A percentile compares a stretch with the other conserved stretches of the same genome.
phyloP scores from a whole-genome alignment of 2,797 vertebrate species.

The Adrianichthys oophorus region DNA sequence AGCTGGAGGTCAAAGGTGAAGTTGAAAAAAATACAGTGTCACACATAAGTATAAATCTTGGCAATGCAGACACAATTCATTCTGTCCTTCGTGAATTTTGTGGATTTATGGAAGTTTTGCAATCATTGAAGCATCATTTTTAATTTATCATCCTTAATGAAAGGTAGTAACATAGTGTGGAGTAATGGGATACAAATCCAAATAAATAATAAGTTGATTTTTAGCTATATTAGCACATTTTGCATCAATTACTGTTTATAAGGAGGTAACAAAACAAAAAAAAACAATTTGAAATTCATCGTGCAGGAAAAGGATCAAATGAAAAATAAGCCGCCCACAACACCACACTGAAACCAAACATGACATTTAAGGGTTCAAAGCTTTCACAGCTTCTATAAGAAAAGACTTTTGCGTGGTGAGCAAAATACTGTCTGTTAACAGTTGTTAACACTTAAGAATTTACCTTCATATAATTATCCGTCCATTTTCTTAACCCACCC shows the following conservation, averaged over 20 bases:
- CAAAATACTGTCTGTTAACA: not conserved
- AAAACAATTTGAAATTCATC: not conserved
- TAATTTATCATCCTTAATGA: not conserved
- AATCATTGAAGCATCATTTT: not conserved
- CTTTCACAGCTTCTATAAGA: conserved; percentile 10
- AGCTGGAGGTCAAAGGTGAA: conserved; percentile 48
- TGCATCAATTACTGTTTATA: not conserved
- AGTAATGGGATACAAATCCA: too few relatives aligned
- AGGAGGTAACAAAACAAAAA: conserved; percentile 3
- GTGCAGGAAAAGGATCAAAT: conserved; percentile 22
- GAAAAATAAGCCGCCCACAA: conserved; percentile 12
- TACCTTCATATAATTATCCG: too few relatives aligned
- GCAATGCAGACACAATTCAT: not conserved
- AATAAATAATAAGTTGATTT: too few relatives aligned
- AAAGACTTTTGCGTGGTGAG: conserved; percentile 5
- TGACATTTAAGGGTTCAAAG: conserved; percentile 11
- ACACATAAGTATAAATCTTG: conserved; percentile 16
- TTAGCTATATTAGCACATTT: too few relatives aligned
- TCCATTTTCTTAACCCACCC: too few relatives aligned
- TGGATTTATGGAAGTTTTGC: not conserved
- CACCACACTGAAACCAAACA: conserved; percentile 27
- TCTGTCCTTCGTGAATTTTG: not conserved
- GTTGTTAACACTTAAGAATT: not conserved
- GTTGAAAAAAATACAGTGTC: conserved; percentile 1
- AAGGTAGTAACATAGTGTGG: too few relatives aligned